A percentile compares a stretch with the other conserved stretches of the same genome.
phyloP scores from a whole-genome alignment of 2,113 vertebrate genomes.

The Mixornis gularis region DNA sequence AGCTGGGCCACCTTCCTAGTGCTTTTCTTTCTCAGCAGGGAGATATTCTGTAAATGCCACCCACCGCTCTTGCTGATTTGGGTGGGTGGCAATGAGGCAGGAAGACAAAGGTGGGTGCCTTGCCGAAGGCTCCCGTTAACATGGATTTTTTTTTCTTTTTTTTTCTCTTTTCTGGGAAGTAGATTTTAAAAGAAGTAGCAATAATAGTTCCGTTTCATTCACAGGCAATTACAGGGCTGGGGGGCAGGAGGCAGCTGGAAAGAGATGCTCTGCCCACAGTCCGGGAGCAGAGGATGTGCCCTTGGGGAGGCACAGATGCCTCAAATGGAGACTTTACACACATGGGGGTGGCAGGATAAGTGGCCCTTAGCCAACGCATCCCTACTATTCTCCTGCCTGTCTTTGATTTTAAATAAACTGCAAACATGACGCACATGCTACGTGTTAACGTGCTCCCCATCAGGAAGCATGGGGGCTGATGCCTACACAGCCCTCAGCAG shows the following conservation, averaged over 20 bases:
- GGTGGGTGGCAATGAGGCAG: conserved; percentile 3
- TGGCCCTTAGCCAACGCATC: neutral
- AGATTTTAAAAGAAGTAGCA: neutral
- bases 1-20: conserved; percentile 13
- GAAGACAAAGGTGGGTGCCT: conserved; percentile 22
- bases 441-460: neutral
- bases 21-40: neutral
- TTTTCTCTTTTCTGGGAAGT: neutral
- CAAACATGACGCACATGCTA: neutral
- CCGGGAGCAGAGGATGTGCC: neutral
- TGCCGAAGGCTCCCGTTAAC: neutral
- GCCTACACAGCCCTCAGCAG: neutral
- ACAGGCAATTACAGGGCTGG: neutral
- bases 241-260: conserved; percentile 23
- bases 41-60: conserved; percentile 1
- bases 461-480: neutral
- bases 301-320: neutral
- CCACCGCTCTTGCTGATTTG: conserved; percentile 3
- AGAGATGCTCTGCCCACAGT: conserved; percentile 15
- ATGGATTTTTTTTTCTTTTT: neutral
- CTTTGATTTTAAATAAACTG: conserved; percentile 29
- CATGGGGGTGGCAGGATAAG: neutral
- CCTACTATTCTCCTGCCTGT: neutral
- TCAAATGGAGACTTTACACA: neutral
- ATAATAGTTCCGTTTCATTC: neutral